Evolutionary conservation across 1,140 invertebrate genomes (phyloP).

Genomic region (Heliconius melpomene): DNA sequence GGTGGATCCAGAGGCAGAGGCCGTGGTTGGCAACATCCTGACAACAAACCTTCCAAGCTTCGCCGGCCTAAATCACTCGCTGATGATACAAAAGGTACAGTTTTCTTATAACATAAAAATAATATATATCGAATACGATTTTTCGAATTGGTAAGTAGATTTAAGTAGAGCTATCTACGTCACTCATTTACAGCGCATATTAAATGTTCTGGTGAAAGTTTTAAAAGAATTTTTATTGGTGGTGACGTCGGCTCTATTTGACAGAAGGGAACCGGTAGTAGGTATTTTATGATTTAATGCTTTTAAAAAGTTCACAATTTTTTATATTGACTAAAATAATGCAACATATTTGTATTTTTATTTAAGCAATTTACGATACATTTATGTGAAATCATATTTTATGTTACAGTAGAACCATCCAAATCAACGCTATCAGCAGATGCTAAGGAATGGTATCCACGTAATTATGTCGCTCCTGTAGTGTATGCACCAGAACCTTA

Average conservation of each 20-base stretch:
- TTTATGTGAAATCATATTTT: neutral
- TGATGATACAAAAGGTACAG: slow-evolving; percentile 66
- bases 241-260: slow-evolving; percentile 70
- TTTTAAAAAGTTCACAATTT: neutral
- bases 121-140: slow-evolving; percentile 9
- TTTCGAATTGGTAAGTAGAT: slow-evolving; percentile 12
- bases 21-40: slow-evolving; percentile 73
- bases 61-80: slow-evolving; percentile 62
- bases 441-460: slow-evolving; percentile 80
- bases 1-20: slow-evolving; percentile 73
- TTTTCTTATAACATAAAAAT: neutral
- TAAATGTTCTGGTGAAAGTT: slow-evolving; percentile 73
- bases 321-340: neutral
- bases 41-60: slow-evolving; percentile 67
- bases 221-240: slow-evolving; percentile 68
- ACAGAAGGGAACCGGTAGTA: slow-evolving; percentile 52
- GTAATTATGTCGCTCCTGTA: slow-evolving; percentile 71
- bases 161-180: slow-evolving; percentile 48
- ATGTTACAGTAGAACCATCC: slow-evolving; percentile 50
- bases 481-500: slow-evolving; percentile 60
- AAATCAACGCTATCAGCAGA: slow-evolving; percentile 77
- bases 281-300: slow-evolving; percentile 18
- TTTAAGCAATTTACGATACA: neutral
- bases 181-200: slow-evolving; percentile 47
- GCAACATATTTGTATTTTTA: neutral